Conservation (phyloP, 2,113 vertebrate genomes). For the Python bivittatus region DNA sequence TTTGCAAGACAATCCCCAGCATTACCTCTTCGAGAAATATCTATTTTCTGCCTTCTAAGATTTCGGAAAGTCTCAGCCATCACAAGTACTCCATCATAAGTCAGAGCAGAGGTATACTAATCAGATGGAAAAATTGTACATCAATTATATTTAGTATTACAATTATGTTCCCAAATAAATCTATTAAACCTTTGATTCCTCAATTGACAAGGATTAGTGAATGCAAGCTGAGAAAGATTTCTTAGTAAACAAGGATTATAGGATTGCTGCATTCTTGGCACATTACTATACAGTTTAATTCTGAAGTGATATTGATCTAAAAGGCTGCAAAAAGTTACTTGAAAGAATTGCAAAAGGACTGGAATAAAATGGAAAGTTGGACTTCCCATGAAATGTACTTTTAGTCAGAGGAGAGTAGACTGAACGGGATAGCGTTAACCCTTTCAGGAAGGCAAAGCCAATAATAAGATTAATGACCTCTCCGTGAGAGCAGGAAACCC, state of each 20-base stretch:
- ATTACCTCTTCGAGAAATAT: conserved; percentile 96
- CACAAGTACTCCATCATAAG: conserved; percentile 95
- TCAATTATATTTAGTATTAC: conserved; percentile 5
- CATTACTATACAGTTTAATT: background rate
- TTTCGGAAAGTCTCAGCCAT: conserved; percentile 98
- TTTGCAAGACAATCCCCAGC: conserved; percentile 98
- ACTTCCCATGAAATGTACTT: background rate
- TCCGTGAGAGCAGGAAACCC: background rate
- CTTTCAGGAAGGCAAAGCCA: background rate
- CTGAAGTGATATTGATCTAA: conserved; percentile 1
- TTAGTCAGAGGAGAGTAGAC: background rate
- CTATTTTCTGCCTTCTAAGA: conserved; percentile 94
- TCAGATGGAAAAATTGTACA: conserved; percentile 31
- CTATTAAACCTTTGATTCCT: conserved; percentile 2
- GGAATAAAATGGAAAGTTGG: conserved; percentile 17
- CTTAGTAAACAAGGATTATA: background rate
- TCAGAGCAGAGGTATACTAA: conserved; percentile 96
- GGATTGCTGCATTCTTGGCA: background rate
- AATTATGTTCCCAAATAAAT: background rate
- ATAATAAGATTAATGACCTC: background rate
- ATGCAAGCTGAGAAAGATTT: background rate
- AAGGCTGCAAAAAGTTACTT: background rate
- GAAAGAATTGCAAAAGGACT: conserved; percentile 14
- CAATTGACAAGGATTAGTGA: background rate
- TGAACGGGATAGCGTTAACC: background rate